Evolutionary conservation across 2,113 vertebrate genomes (phyloP).

Genomic region (Perca flavescens): DNA sequence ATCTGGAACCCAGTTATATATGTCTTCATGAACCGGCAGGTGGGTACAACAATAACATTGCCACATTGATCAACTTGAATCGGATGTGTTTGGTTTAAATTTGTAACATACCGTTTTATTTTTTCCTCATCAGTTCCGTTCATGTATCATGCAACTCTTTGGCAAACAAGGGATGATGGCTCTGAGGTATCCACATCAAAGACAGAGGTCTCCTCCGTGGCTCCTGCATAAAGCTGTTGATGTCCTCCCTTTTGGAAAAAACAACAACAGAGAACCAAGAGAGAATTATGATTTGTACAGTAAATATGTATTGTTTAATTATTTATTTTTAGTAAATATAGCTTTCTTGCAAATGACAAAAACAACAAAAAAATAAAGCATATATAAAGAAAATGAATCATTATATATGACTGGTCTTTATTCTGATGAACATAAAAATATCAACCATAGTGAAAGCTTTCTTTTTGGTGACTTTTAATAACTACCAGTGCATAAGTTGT

Average conservation of each 20-base stretch:
- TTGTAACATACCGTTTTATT: constrained; percentile 23
- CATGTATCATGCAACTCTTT: constrained; percentile 91
- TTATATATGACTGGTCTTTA: constrained; percentile 49
- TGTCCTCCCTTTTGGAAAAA: constrained; percentile 7
- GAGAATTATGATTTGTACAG: constrained; percentile 65
- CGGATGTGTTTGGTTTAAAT: not conserved
- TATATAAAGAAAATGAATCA: constrained; percentile 29
- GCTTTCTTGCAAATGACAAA: constrained; percentile 72
- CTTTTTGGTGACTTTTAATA: not conserved
- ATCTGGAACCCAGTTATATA: constrained; percentile 94
- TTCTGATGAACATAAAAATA: constrained; percentile 53
- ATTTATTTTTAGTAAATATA: constrained; percentile 61
- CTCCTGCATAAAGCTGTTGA: constrained; percentile 84
- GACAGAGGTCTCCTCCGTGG: constrained; percentile 91
- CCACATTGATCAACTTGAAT: not conserved
- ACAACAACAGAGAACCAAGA: constrained; percentile 1
- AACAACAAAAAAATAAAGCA: constrained; percentile 46
- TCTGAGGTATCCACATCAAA: constrained; percentile 90
- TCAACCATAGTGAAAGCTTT: not conserved
- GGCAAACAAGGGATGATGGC: constrained; percentile 89
- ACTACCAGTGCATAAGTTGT: not conserved
- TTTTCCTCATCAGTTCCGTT: constrained; percentile 85
- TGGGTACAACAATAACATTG: constrained; percentile 57
- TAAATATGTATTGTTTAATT: constrained; percentile 53
- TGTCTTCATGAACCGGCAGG: constrained; percentile 94